Evolutionary conservation across 2,797 vertebrate species (phyloP), one percentile per base, ranked within the genome.

Genomic region (Pseudotriccus pelzelni): DNA sequence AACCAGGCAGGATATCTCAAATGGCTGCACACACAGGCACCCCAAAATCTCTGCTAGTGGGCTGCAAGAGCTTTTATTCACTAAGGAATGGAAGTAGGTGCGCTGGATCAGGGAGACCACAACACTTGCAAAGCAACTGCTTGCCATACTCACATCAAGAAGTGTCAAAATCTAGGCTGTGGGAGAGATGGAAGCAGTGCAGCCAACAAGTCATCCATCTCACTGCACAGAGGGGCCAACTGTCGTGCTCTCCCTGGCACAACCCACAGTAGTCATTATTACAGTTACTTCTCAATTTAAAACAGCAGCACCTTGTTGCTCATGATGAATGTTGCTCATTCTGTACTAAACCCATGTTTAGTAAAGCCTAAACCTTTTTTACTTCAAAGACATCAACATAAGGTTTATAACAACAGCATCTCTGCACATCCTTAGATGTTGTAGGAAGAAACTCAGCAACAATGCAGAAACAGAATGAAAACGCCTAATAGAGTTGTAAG

Each of bases 211-310:
- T 23, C 69, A 68, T 21, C 69, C 32, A 18, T 28, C 11, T 21
- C 13, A 10, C 62, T 70, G 46, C 6, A 59, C 18, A 56, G 39
- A 34, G 32, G 4, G 10, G 23, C 3, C 23, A 93, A 43, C 6
- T 22, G 28, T 37, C 19, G 13, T 0, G 0, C 9, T 18, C 6
- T 16, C 9, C 18, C 63, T 3, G 2, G 47, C 41, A 82, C 36
- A 80, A 70, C 9, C 7, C 21, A 13, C 7, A 78, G 7, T 1
- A 79, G 55, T 25, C 56, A 39, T 74, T 41, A 43, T 4, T 50
- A 44, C 0, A 41, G 43, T 53, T 32, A 76, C 25, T 16, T 60
- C 67, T 76, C 77, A 67, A 25, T 22, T 44, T 72, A 63, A 55
- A 90, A 27, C 23, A 76, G 41, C 27, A 90, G 46, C 5, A 43